Evolutionary conservation across 2,113 vertebrate species (phyloP), one percentile per base, ranked within the genome.

Genomic region (Calcarius ornatus): DNA sequence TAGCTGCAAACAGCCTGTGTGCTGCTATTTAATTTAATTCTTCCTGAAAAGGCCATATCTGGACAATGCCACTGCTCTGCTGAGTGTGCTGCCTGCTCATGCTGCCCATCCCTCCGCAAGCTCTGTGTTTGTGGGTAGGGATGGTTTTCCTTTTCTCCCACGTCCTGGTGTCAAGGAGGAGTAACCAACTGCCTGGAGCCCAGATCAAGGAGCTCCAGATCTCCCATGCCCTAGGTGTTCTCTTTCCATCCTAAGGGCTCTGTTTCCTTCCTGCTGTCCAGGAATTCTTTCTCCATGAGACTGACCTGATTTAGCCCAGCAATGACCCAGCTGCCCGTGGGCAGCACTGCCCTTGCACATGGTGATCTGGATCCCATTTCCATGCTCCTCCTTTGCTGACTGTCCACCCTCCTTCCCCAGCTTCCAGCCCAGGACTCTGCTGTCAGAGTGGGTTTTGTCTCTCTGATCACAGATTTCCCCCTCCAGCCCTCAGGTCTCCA

Each of bases 331-430:
- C 47, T 78, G 47, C n/a, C 37, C 3, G 0, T 9, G 42, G 56
- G 20, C 25, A 79, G 1, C 25, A 6, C 60, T 47, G 35, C 2
- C 0, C 59, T 69, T 64, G 24, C 4, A 3, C 0, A 0, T 8
- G 12, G 12, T 48, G 50, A 57, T 50, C 35, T 25, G 70, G 30
- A 25, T 77, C n/a, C 48, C n/a, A 8, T 89, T 83, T 56, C 54
- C 2, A 0, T 11, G 25, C 35, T 50, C 40, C 47, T 87, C 12
- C 53, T 92, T 13, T 45, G 33, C 53, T 75, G 53, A 21, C 43
- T 2, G 0, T 14, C 51, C 54, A 21, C 47, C 2, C 20, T 56
- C 50, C 30, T 61, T n/a, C 35, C 57, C 45, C 33, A 12, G 50
- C 20, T 33, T 5, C 47, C 59, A 47, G 68, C 28, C 35, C 20